phyloP scores from a whole-genome alignment of 2,113 vertebrate genomes.

The Scolopax mira region DNA sequence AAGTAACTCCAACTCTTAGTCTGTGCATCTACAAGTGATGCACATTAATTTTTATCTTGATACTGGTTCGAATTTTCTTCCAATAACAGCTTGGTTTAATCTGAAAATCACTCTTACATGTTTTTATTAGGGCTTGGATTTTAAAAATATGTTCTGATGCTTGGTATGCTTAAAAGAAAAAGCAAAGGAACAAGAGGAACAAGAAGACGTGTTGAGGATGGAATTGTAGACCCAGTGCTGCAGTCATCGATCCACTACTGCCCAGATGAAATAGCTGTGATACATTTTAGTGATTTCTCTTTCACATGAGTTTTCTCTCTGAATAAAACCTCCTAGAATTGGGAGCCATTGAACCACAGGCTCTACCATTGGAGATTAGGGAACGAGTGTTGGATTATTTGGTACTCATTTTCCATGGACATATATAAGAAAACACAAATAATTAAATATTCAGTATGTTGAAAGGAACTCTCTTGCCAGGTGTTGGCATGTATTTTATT shows the following conservation, averaged over 20 bases:
- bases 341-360: neutral
- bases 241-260: neutral
- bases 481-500: neutral
- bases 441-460: neutral
- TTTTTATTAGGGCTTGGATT: neutral
- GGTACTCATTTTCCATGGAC: neutral
- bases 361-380: neutral
- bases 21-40: neutral
- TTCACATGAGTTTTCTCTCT: neutral
- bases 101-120: neutral
- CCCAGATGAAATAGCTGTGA: neutral
- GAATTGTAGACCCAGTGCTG: neutral
- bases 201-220: neutral
- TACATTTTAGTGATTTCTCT: neutral
- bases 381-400: neutral
- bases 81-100: neutral
- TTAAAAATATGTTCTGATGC: neutral
- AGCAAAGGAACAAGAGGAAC: neutral
- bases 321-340: neutral
- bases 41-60: neutral
- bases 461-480: neutral
- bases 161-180: neutral
- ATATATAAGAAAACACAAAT: slow-evolving; percentile 2
- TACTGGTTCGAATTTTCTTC: neutral
- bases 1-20: neutral